These are phyloP conservation scores for Drosophila orena DNA, from an alignment of 1,140 invertebrate genomes.

Conservation along the genomic window DNA sequence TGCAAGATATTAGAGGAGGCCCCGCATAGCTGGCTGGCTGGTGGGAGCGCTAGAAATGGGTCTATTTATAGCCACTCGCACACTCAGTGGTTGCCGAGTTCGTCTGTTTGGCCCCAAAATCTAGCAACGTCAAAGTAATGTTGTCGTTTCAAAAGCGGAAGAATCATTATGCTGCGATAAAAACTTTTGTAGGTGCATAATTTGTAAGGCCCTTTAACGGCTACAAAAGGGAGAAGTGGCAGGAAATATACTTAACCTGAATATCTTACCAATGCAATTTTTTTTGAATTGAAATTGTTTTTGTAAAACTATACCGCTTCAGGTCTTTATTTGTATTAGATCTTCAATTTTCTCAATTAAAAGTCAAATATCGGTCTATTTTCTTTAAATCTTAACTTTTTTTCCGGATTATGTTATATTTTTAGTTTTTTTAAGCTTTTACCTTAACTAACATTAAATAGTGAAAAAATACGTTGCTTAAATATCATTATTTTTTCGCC, in stretches of 20 bases:
- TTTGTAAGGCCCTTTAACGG: not conserved
- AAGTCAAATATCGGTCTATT: too few species aligned
- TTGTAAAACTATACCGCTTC: not conserved
- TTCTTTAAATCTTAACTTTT: too few species aligned
- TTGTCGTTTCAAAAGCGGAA: slow-evolving; percentile 39
- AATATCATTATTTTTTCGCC: slow-evolving; percentile 63
- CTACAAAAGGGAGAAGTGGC: not conserved
- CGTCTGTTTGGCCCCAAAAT: slow-evolving; percentile 74
- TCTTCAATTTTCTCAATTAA: too few species aligned
- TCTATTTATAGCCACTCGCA: slow-evolving; percentile 81
- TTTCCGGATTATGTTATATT: not conserved
- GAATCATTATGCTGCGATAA: slow-evolving; percentile 19
- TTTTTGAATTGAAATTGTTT: too few species aligned
- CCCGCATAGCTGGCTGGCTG: slow-evolving; percentile 46
- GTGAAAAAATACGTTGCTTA: not conserved
- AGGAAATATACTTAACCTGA: not conserved
- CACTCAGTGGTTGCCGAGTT: slow-evolving; percentile 80
- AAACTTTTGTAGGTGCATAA: not conserved
- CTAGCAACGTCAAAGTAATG: slow-evolving; percentile 68
- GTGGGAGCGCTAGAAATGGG: slow-evolving; percentile 74
- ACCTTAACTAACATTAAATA: too few species aligned
- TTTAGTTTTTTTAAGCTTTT: not conserved
- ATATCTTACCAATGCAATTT: not conserved
- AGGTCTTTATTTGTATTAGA: too few species aligned
- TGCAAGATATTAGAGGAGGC: slow-evolving; percentile 2